Evolutionary conservation across 2,797 vertebrate genomes (phyloP), one percentile per base, ranked within the genome.

Genomic region (Botia almorhae): DNA sequence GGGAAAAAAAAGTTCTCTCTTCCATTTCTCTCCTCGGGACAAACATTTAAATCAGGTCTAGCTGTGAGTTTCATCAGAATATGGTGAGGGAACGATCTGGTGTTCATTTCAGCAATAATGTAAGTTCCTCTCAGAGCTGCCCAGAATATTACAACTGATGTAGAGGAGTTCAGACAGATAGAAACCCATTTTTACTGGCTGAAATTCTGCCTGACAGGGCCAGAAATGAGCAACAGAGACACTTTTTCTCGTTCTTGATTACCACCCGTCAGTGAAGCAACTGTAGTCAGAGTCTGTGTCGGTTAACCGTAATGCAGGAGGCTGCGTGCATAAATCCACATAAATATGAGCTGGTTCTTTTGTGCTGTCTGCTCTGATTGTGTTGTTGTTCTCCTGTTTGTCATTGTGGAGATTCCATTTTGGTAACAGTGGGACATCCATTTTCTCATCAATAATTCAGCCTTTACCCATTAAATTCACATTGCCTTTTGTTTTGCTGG

Each of bases 51-150:
- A 65, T 72, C 23, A n/a, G 21, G 58, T 71, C 67, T 19, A 76
- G 64, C 50, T 48, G 67, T 2, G 68, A 33, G 67, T 76, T 82
- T 71, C 68, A 78, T 78, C 76, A 70, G 68, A 78, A 71, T 71
- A 71, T 78, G 13, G n/a, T 51, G 46, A 63, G 68, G 46, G 56
- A 61, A 17, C 1, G 68, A 70, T 70, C 68, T 71, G 76, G 46
- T 78, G 56, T 71, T 78, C 46, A 78, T 78, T 78, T 78, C 12
- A 71, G 29, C 68, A 78, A 53, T 78, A 78, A 78, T 71, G 68
- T 71, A 53, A 63, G 56, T 43, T 4, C 29, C 56, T 63, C 46
- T 71, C 56, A 71, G 55, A 71, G 46, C 56, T 23, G 56, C 56
- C 68, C 58, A 53, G 71, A n/a, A 46, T n/a, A 19, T 1, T 19